phyloP scores from a whole-genome alignment of 1,140 invertebrate genomes.

The Papilio polytes region DNA sequence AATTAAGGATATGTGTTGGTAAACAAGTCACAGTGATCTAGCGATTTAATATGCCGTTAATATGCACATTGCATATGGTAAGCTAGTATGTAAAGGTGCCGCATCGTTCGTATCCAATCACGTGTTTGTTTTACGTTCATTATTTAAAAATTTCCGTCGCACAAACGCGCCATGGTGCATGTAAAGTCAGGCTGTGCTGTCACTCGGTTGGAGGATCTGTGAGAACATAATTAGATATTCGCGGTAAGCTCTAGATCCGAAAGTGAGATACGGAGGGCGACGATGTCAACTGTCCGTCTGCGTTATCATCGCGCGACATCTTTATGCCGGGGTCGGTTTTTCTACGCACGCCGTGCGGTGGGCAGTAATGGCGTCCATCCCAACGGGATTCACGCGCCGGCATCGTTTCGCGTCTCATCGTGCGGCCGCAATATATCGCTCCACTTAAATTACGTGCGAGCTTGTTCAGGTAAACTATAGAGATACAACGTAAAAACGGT shows the following conservation, averaged over 20 bases:
- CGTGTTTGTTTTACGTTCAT: conserved; percentile 58
- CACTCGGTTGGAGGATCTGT: conserved; percentile 53
- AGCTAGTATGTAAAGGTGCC: conserved; percentile 58
- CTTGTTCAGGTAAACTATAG: conserved; percentile 75
- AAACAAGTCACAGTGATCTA: conserved; percentile 51
- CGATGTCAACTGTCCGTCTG: conserved; percentile 69
- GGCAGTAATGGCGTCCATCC: conserved; percentile 76
- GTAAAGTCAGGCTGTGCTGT: conserved; percentile 56
- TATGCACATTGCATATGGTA: conserved; percentile 62
- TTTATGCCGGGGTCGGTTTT: conserved; percentile 72
- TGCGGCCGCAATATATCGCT: conserved; percentile 79
- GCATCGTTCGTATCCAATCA: conserved; percentile 48
- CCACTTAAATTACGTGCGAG: conserved; percentile 77
- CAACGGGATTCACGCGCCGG: conserved; percentile 79
- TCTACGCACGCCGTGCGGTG: conserved; percentile 71
- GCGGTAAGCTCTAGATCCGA: conserved; percentile 60
- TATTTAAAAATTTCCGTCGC: conserved; percentile 50
- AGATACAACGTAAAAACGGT: conserved; percentile 57
- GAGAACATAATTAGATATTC: conserved; percentile 69
- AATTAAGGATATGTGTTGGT: background rate
- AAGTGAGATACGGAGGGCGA: conserved; percentile 61
- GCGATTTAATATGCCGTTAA: conserved; percentile 64
- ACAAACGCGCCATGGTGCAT: conserved; percentile 53
- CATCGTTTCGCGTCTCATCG: conserved; percentile 80
- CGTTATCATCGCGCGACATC: conserved; percentile 75